phyloP scores from a whole-genome alignment of 2,888 invertebrate species.

The Dysmachus trigonus region DNA sequence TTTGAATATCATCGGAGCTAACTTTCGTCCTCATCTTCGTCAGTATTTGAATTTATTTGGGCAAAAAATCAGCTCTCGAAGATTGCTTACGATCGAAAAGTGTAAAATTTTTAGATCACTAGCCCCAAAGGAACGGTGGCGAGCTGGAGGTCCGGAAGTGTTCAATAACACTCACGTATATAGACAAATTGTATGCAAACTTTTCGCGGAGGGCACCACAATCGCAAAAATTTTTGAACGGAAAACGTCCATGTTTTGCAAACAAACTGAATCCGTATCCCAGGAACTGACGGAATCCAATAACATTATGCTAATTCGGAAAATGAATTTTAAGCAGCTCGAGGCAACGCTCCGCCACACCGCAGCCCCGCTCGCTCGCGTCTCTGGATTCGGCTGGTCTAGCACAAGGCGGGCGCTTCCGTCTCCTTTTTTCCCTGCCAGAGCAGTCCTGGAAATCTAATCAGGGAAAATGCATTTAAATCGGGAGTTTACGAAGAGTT shows the following conservation, averaged over 20 bases:
- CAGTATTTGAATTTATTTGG: not conserved
- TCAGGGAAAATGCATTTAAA: slow-evolving; percentile 47
- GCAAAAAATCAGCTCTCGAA: not conserved
- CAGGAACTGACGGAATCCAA: slow-evolving; percentile 44
- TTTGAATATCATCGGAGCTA: not conserved
- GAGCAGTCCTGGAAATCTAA: slow-evolving; percentile 41
- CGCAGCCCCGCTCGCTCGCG: not conserved
- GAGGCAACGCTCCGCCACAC: not conserved
- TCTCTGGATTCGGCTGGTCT: not conserved
- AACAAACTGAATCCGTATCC: slow-evolving; percentile 35
- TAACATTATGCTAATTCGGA: slow-evolving; percentile 49
- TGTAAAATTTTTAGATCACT: not conserved
- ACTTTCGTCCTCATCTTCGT: not conserved
- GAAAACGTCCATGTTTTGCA: slow-evolving; percentile 33
- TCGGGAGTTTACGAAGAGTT: slow-evolving; percentile 42
- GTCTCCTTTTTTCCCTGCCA: slow-evolving; percentile 3
- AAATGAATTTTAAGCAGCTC: slow-evolving; percentile 47
- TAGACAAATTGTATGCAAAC: not conserved
- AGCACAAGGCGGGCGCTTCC: slow-evolving; percentile 23
- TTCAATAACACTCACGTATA: not conserved
- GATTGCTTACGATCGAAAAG: not conserved
- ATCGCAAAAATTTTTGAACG: slow-evolving; percentile 22
- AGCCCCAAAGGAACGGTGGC: not conserved
- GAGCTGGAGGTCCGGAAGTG: not conserved
- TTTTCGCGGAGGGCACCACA: slow-evolving; percentile 1